Evolutionary conservation across 2,113 vertebrate species (phyloP).

Genomic region (Oreocharis arfaki): DNA sequence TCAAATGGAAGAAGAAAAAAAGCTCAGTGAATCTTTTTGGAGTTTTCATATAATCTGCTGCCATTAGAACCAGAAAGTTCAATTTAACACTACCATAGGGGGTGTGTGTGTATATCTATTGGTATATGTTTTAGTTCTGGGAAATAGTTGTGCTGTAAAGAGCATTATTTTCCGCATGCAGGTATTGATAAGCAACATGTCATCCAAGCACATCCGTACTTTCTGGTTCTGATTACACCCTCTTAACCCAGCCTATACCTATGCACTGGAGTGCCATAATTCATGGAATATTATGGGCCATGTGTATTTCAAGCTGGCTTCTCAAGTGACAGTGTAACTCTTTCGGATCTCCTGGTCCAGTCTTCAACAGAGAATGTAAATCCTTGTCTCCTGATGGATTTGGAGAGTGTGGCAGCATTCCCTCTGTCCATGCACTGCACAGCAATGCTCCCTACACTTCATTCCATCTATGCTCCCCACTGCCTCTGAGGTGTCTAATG

Average conservation of each 20-base stretch:
- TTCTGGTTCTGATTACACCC: slow-evolving; percentile 64
- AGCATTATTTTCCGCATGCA: neutral
- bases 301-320: slow-evolving; percentile 16
- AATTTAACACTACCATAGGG: neutral
- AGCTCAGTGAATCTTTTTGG: neutral
- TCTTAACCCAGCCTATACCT: slow-evolving; percentile 48
- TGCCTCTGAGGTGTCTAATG: neutral
- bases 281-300: slow-evolving; percentile 32
- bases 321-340: slow-evolving; percentile 54
- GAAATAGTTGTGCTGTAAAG: neutral
- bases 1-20: neutral
- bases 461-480: neutral
- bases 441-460: neutral
- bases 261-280: slow-evolving; percentile 39
- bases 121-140: neutral
- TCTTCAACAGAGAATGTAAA: slow-evolving; percentile 40
- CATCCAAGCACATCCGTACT: neutral
- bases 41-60: neutral
- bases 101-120: neutral
- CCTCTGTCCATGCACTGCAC: neutral
- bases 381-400: neutral
- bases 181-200: slow-evolving; percentile 43
- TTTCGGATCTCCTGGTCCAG: slow-evolving; percentile 13
- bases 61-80: neutral
- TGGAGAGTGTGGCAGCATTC: neutral